Conservation (phyloP, 1,140 invertebrate species). For the Riptortus pedestris region DNA sequence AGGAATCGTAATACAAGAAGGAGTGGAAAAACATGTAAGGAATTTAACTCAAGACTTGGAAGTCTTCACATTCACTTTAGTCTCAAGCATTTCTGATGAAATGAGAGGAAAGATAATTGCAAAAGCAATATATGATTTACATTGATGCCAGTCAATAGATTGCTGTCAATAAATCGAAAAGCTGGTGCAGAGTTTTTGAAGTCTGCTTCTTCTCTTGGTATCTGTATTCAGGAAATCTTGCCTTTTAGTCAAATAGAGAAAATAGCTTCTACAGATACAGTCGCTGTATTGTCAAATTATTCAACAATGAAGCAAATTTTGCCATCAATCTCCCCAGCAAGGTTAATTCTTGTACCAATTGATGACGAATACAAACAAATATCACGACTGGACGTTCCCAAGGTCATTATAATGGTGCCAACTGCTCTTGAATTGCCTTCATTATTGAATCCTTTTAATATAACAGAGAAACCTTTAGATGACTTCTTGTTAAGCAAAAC, state of each 20-base stretch:
- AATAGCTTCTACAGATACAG: slow-evolving; percentile 4
- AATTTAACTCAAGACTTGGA: not conserved
- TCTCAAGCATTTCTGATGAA: not conserved
- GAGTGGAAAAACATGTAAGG: not conserved
- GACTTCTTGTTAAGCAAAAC: not conserved
- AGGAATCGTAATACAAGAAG: slow-evolving; percentile 12
- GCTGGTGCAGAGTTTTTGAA: not conserved
- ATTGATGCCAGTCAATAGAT: slow-evolving; percentile 12
- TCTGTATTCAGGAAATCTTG: slow-evolving; percentile 11
- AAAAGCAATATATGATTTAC: slow-evolving; percentile 1
- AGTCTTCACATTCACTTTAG: not conserved
- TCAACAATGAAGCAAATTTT: not conserved
- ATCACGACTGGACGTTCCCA: not conserved
- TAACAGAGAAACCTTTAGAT: not conserved
- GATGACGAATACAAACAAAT: no score
- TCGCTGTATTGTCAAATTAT: not conserved
- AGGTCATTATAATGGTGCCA: slow-evolving; percentile 16
- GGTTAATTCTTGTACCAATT: no score
- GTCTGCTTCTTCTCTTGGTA: slow-evolving; percentile 15
- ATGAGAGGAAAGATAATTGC: not conserved
- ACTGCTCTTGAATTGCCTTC: slow-evolving; percentile 2
- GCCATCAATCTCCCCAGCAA: no score
- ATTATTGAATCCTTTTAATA: slow-evolving; percentile 20
- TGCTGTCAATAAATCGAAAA: slow-evolving; percentile 5
- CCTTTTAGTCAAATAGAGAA: slow-evolving; percentile 2